Percentiles rank a stretch among this genome's conserved stretches.
Evolutionary conservation across 2,113 vertebrate genomes (phyloP).

Genomic region (Orycteropus afer): DNA sequence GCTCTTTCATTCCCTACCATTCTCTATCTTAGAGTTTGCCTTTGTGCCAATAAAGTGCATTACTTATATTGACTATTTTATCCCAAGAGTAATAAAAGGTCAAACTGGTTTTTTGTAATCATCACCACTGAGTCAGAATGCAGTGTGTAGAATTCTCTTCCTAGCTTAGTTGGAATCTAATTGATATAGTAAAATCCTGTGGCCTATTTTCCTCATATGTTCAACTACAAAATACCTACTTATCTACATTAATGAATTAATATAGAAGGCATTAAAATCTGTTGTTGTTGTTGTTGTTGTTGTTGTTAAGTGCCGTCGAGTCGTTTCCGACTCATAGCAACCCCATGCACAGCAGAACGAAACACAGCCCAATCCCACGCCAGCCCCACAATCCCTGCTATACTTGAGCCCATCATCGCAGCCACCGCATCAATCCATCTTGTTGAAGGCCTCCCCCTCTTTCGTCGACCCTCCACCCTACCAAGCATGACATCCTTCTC

Average conservation of each 20-base stretch:
- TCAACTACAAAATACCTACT: slow-evolving; percentile 6
- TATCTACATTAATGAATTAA: slow-evolving; percentile 34
- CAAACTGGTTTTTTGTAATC: background rate
- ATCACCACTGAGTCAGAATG: background rate
- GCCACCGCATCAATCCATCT: too few relatives aligned
- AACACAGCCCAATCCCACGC: too few relatives aligned
- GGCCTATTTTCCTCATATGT: background rate
- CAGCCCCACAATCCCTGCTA: too few relatives aligned
- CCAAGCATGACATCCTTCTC: too few relatives aligned
- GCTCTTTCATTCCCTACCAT: background rate
- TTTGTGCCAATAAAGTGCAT: background rate
- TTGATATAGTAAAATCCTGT: background rate
- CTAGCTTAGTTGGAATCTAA: background rate
- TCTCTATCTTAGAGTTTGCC: background rate
- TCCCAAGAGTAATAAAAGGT: background rate
- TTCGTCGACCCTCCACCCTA: too few relatives aligned
- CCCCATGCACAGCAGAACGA: too few relatives aligned
- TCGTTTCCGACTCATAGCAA: too few relatives aligned
- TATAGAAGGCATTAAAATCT: slow-evolving; percentile 46
- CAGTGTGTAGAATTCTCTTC: background rate
- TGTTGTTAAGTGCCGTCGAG: too few relatives aligned
- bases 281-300: too few relatives aligned
- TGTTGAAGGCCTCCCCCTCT: too few relatives aligned
- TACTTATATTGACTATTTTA: slow-evolving; percentile 33
- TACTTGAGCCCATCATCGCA: too few relatives aligned